Conservation (phyloP, 2,888 invertebrate genomes). For the Autographa pulchrina region DNA sequence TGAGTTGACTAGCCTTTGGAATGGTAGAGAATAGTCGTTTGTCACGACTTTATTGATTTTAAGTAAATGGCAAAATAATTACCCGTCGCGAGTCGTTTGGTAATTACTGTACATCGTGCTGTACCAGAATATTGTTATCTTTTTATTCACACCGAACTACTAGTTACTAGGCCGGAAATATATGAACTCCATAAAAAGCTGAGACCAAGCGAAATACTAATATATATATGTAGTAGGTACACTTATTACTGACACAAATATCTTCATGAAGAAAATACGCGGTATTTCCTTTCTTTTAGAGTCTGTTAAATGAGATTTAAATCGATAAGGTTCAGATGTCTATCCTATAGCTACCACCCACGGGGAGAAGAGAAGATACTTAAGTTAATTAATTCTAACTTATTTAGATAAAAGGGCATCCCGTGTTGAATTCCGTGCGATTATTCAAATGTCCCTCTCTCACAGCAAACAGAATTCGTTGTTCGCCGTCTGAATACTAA, state of each 20-base stretch:
- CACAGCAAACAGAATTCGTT: neutral
- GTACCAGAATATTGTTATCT: neutral
- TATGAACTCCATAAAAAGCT: too few species aligned
- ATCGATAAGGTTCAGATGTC: conserved; percentile 1
- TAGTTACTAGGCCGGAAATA: neutral
- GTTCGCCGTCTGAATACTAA: neutral
- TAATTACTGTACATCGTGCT: neutral
- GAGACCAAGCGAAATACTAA: too few species aligned
- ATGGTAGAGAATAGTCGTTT: conserved; percentile 17
- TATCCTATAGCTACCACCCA: neutral
- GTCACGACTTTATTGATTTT: conserved; percentile 48
- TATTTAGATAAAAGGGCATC: conserved; percentile 37
- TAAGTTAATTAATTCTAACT: conserved; percentile 37
- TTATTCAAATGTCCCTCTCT: conserved; percentile 13
- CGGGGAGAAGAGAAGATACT: conserved; percentile 27
- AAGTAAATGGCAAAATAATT: conserved; percentile 10
- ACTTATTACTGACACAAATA: too few species aligned
- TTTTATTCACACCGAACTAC: neutral
- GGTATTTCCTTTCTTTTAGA: too few species aligned
- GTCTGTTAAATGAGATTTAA: neutral
- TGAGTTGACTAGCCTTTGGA: neutral
- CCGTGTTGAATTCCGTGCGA: conserved; percentile 25
- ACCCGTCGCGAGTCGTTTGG: conserved; percentile 7
- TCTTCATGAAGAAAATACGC: too few species aligned
- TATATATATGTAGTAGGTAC: too few species aligned